Conservation (phyloP, 2,113 vertebrate species). For the Monopterus albus region DNA sequence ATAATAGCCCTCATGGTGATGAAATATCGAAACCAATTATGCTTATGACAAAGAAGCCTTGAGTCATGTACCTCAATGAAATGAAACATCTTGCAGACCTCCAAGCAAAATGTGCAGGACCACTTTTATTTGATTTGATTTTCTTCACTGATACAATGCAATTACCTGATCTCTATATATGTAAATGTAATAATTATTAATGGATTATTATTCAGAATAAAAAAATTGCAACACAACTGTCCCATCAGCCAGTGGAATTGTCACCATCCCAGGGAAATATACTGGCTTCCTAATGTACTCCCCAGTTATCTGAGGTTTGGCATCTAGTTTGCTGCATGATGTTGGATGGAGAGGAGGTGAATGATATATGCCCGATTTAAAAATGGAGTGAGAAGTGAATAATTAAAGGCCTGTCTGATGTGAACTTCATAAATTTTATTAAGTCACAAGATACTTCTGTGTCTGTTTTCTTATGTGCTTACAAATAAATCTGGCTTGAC, state of each 20-base stretch:
- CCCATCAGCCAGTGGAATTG: too few relatives aligned
- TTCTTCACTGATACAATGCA: background rate
- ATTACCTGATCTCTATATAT: constrained; percentile 10
- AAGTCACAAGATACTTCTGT: too few relatives aligned
- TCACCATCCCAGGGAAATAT: too few relatives aligned
- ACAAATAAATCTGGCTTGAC: too few relatives aligned
- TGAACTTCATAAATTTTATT: background rate
- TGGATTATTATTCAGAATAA: too few relatives aligned
- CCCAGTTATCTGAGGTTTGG: too few relatives aligned
- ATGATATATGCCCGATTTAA: constrained; percentile 1
- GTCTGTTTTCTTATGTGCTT: too few relatives aligned
- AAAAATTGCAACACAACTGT: constrained; percentile 10
- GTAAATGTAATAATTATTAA: too few relatives aligned
- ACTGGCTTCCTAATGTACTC: too few relatives aligned
- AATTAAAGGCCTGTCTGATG: constrained; percentile 3
- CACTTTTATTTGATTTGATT: constrained; percentile 11
- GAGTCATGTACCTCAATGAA: constrained; percentile 31
- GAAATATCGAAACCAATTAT: constrained; percentile 56
- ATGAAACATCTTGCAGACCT: constrained; percentile 32
- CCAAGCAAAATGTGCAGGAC: background rate
- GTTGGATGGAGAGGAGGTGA: background rate
- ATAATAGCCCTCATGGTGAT: constrained; percentile 48
- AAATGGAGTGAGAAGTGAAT: constrained; percentile 3
- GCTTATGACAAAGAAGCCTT: constrained; percentile 37
- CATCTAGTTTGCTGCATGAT: background rate